phyloP scores from a whole-genome alignment of 1,140 invertebrate genomes.

The Heterodera schachtii region DNA sequence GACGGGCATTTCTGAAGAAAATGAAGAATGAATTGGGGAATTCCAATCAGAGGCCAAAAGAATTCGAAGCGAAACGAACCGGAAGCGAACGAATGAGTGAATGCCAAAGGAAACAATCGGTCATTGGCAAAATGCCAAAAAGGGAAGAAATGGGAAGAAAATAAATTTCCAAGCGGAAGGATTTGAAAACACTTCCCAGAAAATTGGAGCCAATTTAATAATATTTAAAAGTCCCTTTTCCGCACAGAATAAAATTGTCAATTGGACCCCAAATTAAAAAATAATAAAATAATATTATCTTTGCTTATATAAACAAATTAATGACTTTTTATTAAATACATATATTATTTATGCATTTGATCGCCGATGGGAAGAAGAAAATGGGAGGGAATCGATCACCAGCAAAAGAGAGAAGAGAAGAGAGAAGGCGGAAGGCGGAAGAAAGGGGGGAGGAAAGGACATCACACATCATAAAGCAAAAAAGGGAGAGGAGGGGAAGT shows the following conservation, averaged over 20 bases:
- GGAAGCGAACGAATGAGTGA: neutral
- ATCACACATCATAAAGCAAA: no score
- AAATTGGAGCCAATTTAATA: neutral
- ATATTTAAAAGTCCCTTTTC: no score
- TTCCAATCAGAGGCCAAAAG: neutral
- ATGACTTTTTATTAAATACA: no score
- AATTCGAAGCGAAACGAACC: neutral
- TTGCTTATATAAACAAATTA: no score
- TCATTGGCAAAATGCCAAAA: neutral
- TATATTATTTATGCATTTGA: neutral
- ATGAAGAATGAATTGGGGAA: neutral
- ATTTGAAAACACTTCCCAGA: neutral
- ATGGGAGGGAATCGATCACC: neutral
- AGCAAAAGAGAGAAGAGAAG: neutral
- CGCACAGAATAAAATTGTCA: neutral
- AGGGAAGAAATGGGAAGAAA: neutral
- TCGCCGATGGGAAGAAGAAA: neutral
- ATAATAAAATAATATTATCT: no score
- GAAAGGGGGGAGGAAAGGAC: neutral
- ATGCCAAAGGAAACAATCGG: slow-evolving; percentile 10
- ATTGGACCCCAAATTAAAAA: no score
- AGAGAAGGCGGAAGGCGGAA: neutral
- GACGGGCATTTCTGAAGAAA: neutral
- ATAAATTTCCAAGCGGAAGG: neutral
- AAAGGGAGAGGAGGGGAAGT: no score